A percentile compares a stretch with the other conserved stretches of the same genome.
Evolutionary conservation across 2,113 vertebrate species (phyloP).

Genomic region (Prionailurus viverrinus): DNA sequence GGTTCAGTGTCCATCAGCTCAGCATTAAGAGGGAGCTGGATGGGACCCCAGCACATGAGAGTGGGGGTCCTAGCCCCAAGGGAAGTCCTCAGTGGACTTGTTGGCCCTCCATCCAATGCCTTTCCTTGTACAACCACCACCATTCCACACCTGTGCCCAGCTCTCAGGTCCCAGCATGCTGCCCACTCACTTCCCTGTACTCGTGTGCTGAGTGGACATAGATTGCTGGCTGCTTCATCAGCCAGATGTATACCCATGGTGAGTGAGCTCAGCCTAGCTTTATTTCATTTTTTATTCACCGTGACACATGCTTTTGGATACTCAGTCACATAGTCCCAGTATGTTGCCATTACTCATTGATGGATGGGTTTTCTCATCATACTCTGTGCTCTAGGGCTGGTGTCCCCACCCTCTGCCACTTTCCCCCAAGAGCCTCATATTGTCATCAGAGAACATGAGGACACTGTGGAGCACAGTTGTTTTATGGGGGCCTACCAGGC

Average conservation of each 20-base stretch:
- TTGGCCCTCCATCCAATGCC: not conserved
- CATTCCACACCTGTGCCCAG: not conserved
- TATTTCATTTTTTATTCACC: not conserved
- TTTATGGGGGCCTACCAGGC: not conserved
- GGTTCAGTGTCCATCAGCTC: not conserved
- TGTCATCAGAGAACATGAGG: not conserved
- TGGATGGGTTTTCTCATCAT: fast-evolving
- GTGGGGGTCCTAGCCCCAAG: not conserved
- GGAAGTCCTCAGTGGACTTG: not conserved
- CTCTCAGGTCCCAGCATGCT: not conserved
- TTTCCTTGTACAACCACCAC: not conserved
- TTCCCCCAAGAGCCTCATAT: not conserved
- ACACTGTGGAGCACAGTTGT: not conserved
- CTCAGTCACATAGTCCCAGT: fast-evolving
- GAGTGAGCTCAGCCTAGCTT: not conserved
- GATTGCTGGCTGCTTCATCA: not conserved
- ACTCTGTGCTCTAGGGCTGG: too few species aligned
- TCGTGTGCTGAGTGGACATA: not conserved
- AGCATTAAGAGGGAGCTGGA: not conserved
- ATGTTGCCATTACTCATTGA: fast-evolving
- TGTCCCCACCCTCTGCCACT: not conserved
- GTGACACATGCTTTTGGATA: not conserved
- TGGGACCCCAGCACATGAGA: not conserved
- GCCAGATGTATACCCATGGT: not conserved
- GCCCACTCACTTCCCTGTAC: too few species aligned